Evolutionary conservation across 2,888 invertebrate species (phyloP).

Genomic region (Caenorhabditis virilis): DNA sequence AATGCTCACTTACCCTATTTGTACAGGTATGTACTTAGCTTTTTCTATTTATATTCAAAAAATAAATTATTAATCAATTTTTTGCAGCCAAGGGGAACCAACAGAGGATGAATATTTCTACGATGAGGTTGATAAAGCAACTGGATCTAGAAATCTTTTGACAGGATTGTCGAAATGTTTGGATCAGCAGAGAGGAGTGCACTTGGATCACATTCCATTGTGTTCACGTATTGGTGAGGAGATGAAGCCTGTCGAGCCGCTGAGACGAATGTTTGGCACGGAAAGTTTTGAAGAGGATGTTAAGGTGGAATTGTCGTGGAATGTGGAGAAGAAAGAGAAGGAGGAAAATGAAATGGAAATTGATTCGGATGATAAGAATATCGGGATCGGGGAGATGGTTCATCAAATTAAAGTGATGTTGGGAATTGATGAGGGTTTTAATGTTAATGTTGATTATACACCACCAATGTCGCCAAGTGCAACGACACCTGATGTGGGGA

Average conservation of each 20-base stretch:
- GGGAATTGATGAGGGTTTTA: slow-evolving; percentile 12
- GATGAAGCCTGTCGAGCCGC: slow-evolving; percentile 35
- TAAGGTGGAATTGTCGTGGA: slow-evolving; percentile 38
- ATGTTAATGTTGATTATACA: slow-evolving; percentile 46
- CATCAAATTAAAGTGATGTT: slow-evolving; percentile 30
- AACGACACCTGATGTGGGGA: slow-evolving; percentile 8
- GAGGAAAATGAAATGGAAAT: slow-evolving; percentile 5
- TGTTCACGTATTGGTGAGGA: slow-evolving; percentile 18
- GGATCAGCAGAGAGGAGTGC: slow-evolving; percentile 3
- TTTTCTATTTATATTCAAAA: no score
- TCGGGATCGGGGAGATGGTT: slow-evolving; percentile 7
- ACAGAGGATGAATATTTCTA: slow-evolving; percentile 7
- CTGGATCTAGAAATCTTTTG: slow-evolving; percentile 4
- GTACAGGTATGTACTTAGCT: no score
- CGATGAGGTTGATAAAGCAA: slow-evolving; percentile 13
- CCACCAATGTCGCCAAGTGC: slow-evolving; percentile 53
- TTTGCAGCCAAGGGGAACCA: not conserved
- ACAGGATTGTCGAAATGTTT: slow-evolving; percentile 3
- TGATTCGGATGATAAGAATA: slow-evolving; percentile 22
- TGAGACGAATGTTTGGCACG: slow-evolving; percentile 36
- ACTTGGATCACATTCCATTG: slow-evolving; percentile 15
- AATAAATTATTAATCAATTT: no score
- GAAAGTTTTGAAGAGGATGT: slow-evolving; percentile 30
- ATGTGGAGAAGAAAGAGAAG: not conserved
- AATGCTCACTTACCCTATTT: not conserved